Evolutionary conservation across 2,888 invertebrate genomes (phyloP).

Genomic region (Drosophila testacea): DNA sequence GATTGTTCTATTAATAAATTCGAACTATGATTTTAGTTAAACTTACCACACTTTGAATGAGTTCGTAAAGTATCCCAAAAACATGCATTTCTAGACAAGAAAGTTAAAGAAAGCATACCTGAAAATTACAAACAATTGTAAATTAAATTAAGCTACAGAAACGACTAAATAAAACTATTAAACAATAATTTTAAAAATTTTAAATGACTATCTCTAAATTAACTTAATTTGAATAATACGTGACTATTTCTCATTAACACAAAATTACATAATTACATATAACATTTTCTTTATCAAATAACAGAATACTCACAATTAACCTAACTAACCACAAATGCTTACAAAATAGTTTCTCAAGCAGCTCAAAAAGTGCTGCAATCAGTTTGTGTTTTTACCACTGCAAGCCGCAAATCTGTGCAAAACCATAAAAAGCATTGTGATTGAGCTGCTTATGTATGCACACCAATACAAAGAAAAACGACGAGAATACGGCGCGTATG

Average conservation of each 20-base stretch:
- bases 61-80: no score
- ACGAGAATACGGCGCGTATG: constrained; percentile 35
- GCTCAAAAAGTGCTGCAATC: constrained; percentile 39
- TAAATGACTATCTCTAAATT: no score
- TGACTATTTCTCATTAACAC: neutral
- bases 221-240: no score
- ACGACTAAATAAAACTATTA: no score
- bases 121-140: no score
- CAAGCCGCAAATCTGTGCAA: constrained; percentile 14
- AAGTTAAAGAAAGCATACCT: no score
- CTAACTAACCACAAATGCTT: constrained; percentile 31
- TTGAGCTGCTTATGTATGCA: constrained; percentile 41
- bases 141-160: no score
- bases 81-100: no score
- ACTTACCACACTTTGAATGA: no score
- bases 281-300: neutral
- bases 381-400: constrained; percentile 51
- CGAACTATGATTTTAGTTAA: no score
- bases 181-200: no score
- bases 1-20: no score
- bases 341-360: constrained; percentile 21
- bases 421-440: constrained; percentile 35
- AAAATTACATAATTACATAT: neutral
- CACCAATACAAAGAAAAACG: neutral
- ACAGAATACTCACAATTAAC: neutral